Evolutionary conservation across 2,797 vertebrate species (phyloP), one percentile per base, ranked within the genome.

Genomic region (Oryzias dopingdopingensis): DNA sequence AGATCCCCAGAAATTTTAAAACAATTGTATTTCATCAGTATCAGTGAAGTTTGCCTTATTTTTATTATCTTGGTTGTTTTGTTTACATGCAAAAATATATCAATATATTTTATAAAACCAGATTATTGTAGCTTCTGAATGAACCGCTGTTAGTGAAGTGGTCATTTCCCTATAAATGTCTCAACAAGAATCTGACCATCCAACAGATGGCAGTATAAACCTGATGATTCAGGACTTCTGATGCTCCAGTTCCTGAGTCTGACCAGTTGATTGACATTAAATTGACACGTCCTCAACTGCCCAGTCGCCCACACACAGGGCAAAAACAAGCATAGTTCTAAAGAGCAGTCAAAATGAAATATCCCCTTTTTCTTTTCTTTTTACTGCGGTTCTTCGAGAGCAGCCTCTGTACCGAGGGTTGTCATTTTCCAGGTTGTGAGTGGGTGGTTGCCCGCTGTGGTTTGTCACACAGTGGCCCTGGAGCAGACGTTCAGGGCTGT

Each of bases 361-460:
- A 56, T 63, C 74, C 84, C 77, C 62, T 37, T 29, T 29, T 29
- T 29, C 24, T 26, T 29, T 29, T 29, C 74, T 80, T 60, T 81
- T 85, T 64, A 56, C 72, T 73, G 76, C 63, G 64, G 69, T 73
- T 74, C 71, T 65, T 50, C 79, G 81, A 80, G 56, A 68, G 76
- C 64, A 68, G 50, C 78, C 63, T 70, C 79, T 62, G 48, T 63
- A 69, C 55, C 44, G 12, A 90, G 82, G 88, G 82, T 89, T 91
- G 89, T 91, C 88, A 91, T 93, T 92, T 92, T 81, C 83, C 53
- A 55, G 70, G 65, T 73, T 76, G 83, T 67, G 88, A 82, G 92
- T 92, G 89, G 91, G 91, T 79, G 88, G 84, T 76, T 79, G 86
- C 80, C 82, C 68, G 86, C 85, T 88, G 87, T 41, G 88, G 86